phyloP scores from a whole-genome alignment of 2,888 invertebrate species.

The Griposia aprilina region DNA sequence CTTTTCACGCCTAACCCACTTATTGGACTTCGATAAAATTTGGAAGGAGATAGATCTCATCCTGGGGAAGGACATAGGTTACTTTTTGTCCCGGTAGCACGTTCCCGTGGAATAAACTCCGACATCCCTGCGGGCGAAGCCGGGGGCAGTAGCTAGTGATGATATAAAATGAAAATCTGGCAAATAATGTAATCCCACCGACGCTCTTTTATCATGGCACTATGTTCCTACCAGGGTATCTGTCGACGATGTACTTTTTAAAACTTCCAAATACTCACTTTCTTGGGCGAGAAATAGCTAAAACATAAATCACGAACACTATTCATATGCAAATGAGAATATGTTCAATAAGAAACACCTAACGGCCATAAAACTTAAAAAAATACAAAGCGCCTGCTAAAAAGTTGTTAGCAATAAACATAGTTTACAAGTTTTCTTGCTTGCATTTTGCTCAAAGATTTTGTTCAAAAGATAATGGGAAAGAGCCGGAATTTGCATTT shows the following conservation, averaged over 20 bases:
- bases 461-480: conserved; percentile 38
- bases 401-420: conserved; percentile 54
- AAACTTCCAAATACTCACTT: background rate
- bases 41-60: too few relatives aligned
- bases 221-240: background rate
- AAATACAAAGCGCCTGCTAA: conserved; percentile 53
- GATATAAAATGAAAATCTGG: background rate
- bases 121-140: too few relatives aligned
- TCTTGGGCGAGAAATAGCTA: background rate
- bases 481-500: conserved; percentile 50
- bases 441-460: conserved; percentile 43
- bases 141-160: too few relatives aligned
- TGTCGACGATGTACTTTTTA: background rate
- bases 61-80: too few relatives aligned
- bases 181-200: background rate
- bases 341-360: conserved; percentile 9
- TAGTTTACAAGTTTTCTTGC: conserved; percentile 45
- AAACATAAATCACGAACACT: conserved; percentile 21
- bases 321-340: conserved; percentile 25
- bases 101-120: too few relatives aligned
- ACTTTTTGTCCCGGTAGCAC: too few relatives aligned
- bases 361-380: conserved; percentile 20
- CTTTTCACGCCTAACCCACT: too few relatives aligned
- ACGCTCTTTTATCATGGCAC: background rate
- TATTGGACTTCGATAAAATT: too few relatives aligned